Evolutionary conservation across 2,888 invertebrate genomes (phyloP).

Genomic region (Automeris io): DNA sequence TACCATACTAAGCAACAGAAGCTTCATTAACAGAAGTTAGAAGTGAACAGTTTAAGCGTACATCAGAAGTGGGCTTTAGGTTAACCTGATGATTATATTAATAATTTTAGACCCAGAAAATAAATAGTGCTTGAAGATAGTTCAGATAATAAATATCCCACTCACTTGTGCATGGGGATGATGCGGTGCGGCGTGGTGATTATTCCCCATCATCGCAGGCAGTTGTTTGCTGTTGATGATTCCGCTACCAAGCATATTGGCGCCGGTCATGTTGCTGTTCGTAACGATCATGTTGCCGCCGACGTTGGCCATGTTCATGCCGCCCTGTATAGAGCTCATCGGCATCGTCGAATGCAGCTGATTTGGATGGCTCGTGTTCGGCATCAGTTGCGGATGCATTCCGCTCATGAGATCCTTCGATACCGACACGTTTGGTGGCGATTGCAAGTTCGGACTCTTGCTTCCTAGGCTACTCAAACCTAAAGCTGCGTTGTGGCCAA

Average conservation of each 20-base stretch:
- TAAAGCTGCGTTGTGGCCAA: constrained; percentile 83
- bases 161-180: constrained; percentile 71
- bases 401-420: constrained; percentile 87
- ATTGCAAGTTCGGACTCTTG: constrained; percentile 90
- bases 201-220: constrained; percentile 79
- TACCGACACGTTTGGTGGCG: constrained; percentile 89
- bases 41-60: too few relatives aligned
- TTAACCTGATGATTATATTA: too few relatives aligned
- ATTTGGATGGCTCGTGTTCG: constrained; percentile 83
- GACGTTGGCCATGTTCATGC: constrained; percentile 81
- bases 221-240: constrained; percentile 88
- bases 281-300: constrained; percentile 89
- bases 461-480: constrained; percentile 86
- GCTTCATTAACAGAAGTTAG: too few relatives aligned
- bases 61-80: too few relatives aligned
- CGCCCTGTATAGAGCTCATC: constrained; percentile 85
- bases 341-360: constrained; percentile 78
- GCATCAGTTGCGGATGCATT: constrained; percentile 83
- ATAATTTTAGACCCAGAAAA: too few relatives aligned
- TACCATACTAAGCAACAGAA: too few relatives aligned
- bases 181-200: constrained; percentile 60
- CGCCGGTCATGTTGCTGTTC: constrained; percentile 82
- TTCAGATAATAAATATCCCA: too few relatives aligned
- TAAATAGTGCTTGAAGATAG: too few relatives aligned
- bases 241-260: constrained; percentile 84